phyloP scores from a whole-genome alignment of 1,140 invertebrate genomes.

The Drosophila kurseongensis region DNA sequence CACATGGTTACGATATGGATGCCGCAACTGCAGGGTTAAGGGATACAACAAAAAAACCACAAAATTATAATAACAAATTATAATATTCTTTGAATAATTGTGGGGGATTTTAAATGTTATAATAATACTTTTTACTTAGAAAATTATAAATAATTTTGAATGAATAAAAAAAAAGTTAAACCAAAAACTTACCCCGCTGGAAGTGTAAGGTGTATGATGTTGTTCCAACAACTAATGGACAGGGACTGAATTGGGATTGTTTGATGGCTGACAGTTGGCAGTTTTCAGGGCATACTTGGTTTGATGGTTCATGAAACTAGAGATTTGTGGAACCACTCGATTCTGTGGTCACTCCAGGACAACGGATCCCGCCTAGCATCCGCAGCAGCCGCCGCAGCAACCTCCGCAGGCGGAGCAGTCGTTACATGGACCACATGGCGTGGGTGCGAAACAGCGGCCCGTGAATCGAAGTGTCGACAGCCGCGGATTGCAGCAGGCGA shows the following conservation, averaged over 20 bases:
- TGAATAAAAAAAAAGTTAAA: too few species aligned
- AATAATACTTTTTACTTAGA: too few species aligned
- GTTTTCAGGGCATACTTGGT: slow-evolving; percentile 10
- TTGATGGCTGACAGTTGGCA: neutral
- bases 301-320: too few species aligned
- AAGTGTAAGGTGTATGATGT: neutral
- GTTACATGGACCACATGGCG: slow-evolving; percentile 59
- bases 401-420: slow-evolving; percentile 37
- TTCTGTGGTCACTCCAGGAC: slow-evolving; percentile 4
- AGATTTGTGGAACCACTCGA: neutral
- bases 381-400: slow-evolving; percentile 28
- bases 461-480: slow-evolving; percentile 61
- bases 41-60: neutral
- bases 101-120: too few species aligned
- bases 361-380: slow-evolving; percentile 25
- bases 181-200: slow-evolving; percentile 23
- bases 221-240: slow-evolving; percentile 13
- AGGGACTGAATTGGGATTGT: neutral
- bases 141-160: too few species aligned
- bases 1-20: slow-evolving; percentile 45
- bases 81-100: too few species aligned
- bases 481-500: slow-evolving; percentile 66
- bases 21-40: neutral
- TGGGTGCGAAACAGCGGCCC: slow-evolving; percentile 60
- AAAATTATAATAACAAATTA: too few species aligned